Base-by-base conservation (phyloP, 92 coral and sea anemone genomes). In the Scolanthus callimorphus region DNA sequence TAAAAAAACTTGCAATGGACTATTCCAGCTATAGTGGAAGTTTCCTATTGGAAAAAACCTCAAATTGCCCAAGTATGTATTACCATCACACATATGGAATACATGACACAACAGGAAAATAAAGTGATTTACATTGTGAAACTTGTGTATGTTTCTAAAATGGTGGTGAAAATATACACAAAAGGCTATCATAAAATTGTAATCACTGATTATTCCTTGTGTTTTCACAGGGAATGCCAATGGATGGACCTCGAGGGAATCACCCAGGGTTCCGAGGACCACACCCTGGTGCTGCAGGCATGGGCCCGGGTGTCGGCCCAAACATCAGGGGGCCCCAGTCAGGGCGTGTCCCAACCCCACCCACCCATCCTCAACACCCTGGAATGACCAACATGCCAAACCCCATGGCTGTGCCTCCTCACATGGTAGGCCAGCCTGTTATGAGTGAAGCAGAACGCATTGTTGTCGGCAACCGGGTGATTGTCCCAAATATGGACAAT, bases 381-480 rank as follows among this genome's bases (percentile, higher is more conserved):
- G 83, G 78, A 11, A 81, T 81, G 78, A 76, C 34, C 8, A 58
- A 48, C n/a, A 47, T 31, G 17, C 24, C 25, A 12, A 30, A n/a
- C 30, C 15, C 51, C n/a, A 20, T 29, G 23, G 55, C 50, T 41
- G 45, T 39, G 55, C 55, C 74, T 20, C 55, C 74, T 2, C 74
- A 67, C 26, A 67, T 67, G 53, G 51, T 29, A 10, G 50, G 57
- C 23, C 82, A 65, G 12, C 83, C 63, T 6, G 78, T 60, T 2
- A 68, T 81, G 88, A 60, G 69, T n/a, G 88, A 81, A 27, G 49
- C 82, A 3, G 89, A 87, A 11, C 77, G 95, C 1, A 76, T 87
- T 49, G 88, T 87, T 21, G 59, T 87, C 3, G 95, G 95, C 39
- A 79, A 87, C 62, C 70, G 95, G 1, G 95, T 87, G 50, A 87